Percentiles rank a stretch among this genome's conserved stretches.
Evolutionary conservation across 2,113 vertebrate species (phyloP).

Genomic region (Gambusia affinis): DNA sequence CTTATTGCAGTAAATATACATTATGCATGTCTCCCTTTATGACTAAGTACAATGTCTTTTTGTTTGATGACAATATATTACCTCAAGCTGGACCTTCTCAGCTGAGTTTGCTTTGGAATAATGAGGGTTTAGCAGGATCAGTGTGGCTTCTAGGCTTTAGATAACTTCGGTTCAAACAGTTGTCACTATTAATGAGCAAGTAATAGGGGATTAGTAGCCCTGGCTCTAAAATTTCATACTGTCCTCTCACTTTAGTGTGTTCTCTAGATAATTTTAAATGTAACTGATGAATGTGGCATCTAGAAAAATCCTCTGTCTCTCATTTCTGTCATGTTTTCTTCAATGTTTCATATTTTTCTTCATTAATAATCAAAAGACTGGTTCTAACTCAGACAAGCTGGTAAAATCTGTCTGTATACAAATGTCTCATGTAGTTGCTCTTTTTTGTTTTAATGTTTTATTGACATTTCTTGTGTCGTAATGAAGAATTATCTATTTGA

Average conservation of each 20-base stretch:
- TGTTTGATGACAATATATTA: background rate
- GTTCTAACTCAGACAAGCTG: slow-evolving; percentile 24
- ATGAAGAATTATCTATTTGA: slow-evolving; percentile 50
- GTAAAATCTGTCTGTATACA: slow-evolving; percentile 44
- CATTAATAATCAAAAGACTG: slow-evolving; percentile 36
- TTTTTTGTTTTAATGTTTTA: slow-evolving; percentile 11
- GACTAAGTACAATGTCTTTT: background rate
- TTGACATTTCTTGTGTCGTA: slow-evolving; percentile 17
- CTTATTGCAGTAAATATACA: background rate
- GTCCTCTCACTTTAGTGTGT: background rate
- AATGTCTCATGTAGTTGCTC: slow-evolving; percentile 25
- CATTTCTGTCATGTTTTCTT: background rate
- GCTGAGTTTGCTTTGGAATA: slow-evolving; percentile 57
- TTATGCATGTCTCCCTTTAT: no score
- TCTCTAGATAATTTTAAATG: slow-evolving; percentile 2
- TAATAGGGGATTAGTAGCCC: slow-evolving; percentile 46
- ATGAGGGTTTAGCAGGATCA: slow-evolving; percentile 60
- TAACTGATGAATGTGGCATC: slow-evolving; percentile 17
- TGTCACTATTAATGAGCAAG: slow-evolving; percentile 52
- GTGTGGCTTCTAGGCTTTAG: slow-evolving; percentile 48
- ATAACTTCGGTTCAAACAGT: slow-evolving; percentile 24
- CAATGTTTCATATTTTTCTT: slow-evolving; percentile 23
- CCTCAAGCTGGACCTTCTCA: slow-evolving; percentile 26
- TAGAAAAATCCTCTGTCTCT: background rate
- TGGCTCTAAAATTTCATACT: slow-evolving; percentile 24